Percentiles rank a stretch among this genome's conserved stretches.
Evolutionary conservation across 2,113 vertebrate species (phyloP).

Genomic region (Chloebia gouldiae): DNA sequence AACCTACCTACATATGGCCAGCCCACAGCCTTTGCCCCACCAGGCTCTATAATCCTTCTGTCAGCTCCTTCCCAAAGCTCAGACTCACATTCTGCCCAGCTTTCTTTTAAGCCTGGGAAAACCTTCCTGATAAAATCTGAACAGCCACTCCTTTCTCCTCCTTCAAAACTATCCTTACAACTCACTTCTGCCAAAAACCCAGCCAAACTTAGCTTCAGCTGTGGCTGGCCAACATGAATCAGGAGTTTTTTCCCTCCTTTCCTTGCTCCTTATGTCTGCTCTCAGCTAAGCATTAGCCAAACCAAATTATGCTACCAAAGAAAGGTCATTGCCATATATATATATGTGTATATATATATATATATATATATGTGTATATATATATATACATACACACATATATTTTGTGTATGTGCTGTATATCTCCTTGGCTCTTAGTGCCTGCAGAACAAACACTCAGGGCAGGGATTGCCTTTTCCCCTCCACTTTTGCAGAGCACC

Average conservation of each 20-base stretch:
- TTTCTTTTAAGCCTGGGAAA: conserved; percentile 39
- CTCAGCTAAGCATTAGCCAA: background rate
- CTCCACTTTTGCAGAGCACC: background rate
- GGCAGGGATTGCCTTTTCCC: background rate
- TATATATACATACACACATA: background rate
- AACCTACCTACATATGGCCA: background rate
- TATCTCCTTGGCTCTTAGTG: background rate
- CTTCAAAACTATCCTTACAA: background rate
- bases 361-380: fast-evolving
- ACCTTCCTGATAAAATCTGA: conserved; percentile 27
- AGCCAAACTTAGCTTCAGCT: background rate
- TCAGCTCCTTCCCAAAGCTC: background rate
- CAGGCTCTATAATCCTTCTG: background rate
- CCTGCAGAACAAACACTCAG: background rate
- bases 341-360: no score
- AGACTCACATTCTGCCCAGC: background rate
- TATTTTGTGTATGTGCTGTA: background rate
- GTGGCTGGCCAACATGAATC: background rate
- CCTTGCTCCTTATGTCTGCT: background rate
- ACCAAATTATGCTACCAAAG: background rate
- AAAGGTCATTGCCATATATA: background rate
- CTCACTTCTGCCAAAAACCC: background rate
- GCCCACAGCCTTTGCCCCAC: background rate
- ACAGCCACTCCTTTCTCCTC: conserved; percentile 34
- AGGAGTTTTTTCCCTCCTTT: background rate